A percentile compares a stretch with the other conserved stretches of the same genome.
These are phyloP conservation scores for Platysternon megacephalum DNA, from an alignment of 2,113 vertebrate genomes.

Conservation along the genomic window DNA sequence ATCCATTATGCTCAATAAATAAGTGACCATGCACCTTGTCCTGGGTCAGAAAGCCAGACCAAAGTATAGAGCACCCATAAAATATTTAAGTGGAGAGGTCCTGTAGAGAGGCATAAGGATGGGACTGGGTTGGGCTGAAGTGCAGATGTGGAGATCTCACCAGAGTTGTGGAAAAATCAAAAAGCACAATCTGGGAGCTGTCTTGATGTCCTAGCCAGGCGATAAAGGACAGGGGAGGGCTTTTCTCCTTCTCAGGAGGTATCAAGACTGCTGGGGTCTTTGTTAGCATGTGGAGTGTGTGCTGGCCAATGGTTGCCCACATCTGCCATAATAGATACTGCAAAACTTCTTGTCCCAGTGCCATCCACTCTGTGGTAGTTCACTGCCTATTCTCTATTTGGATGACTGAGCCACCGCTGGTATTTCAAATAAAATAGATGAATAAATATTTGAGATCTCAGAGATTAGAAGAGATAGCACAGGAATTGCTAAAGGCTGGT, in stretches of 20 bases:
- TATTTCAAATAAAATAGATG: not conserved
- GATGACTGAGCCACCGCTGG: not conserved
- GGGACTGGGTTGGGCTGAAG: accelerated
- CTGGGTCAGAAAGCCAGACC: not conserved
- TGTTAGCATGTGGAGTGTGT: not conserved
- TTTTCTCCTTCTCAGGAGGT: not conserved
- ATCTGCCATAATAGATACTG: not conserved
- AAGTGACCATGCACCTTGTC: not conserved
- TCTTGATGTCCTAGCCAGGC: not conserved
- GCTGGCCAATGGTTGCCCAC: not conserved
- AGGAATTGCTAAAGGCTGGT: slow-evolving; percentile 15
- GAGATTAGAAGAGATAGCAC: not conserved
- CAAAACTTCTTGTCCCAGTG: not conserved
- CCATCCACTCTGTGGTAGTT: not conserved
- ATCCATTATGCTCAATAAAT: not conserved
- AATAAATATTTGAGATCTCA: not conserved
- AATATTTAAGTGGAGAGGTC: not conserved
- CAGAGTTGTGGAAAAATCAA: not conserved
- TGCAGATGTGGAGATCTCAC: not conserved
- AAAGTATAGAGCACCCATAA: not conserved
- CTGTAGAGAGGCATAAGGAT: not conserved
- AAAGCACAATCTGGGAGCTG: not conserved
- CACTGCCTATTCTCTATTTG: not conserved
- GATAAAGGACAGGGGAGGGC: not conserved
- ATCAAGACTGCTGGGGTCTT: not conserved